Percentiles rank a stretch among this genome's conserved stretches.
phyloP scores from a whole-genome alignment of 2,113 vertebrate species.

The Takifugu flavidus region DNA sequence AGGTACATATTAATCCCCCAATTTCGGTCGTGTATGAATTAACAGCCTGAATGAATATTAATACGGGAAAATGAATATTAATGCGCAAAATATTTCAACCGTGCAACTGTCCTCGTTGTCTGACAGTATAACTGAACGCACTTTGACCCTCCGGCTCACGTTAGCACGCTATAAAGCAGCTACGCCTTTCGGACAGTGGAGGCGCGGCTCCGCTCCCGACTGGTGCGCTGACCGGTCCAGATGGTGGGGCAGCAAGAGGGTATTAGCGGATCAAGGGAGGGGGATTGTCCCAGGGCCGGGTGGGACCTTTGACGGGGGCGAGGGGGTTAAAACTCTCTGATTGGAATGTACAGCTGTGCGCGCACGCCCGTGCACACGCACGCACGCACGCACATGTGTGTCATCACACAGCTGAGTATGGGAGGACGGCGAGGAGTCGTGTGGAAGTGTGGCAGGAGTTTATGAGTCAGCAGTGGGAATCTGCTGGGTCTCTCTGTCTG shows the following conservation, averaged over 20 bases:
- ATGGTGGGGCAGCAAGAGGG: constrained; percentile 43
- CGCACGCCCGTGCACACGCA: constrained; percentile 14
- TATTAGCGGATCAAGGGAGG: constrained; percentile 51
- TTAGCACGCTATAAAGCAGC: constrained; percentile 2
- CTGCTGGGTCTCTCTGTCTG: constrained; percentile 22
- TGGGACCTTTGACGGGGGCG: constrained; percentile 25
- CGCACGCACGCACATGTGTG: constrained; percentile 18
- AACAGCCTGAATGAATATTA: no score
- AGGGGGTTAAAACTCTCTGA: constrained; percentile 66
- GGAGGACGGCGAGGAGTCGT: constrained; percentile 38
- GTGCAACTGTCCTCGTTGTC: no score
- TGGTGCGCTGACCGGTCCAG: constrained; percentile 42
- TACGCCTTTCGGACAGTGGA: constrained; percentile 16
- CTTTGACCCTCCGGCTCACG: neutral
- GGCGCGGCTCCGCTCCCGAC: neutral
- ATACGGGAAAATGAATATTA: no score
- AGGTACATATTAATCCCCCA: no score
- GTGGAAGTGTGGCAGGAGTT: constrained; percentile 45
- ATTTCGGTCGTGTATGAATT: no score
- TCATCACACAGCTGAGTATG: constrained; percentile 66
- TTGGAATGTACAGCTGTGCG: constrained; percentile 71
- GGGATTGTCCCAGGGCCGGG: constrained; percentile 8
- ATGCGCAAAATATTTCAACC: no score
- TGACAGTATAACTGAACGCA: no score
- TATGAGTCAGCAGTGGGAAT: constrained; percentile 47